Conservation (phyloP, 1,140 invertebrate genomes). For the Pantala flavescens region DNA sequence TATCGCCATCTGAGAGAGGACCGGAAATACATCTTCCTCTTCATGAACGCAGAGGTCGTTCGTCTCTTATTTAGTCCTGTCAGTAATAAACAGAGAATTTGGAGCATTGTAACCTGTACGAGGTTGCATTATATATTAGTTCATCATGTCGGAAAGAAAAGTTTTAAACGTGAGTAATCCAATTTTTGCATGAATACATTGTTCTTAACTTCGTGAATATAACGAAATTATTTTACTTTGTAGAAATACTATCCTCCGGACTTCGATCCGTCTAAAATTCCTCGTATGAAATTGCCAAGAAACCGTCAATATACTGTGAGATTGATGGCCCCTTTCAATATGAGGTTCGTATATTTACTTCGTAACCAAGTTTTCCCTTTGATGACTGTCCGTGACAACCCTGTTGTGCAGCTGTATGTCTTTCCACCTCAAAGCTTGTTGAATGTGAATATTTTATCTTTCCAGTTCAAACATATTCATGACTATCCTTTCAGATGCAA, state of each 20-base stretch:
- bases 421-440: too few species aligned
- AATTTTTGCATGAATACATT: constrained; percentile 18
- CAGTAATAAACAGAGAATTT: too few species aligned
- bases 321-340: constrained; percentile 98
- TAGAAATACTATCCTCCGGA: constrained; percentile 99
- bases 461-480: too few species aligned
- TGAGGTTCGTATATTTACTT: constrained; percentile 45
- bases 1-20: too few species aligned
- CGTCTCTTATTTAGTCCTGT: too few species aligned
- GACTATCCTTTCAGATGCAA: constrained; percentile 55
- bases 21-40: too few species aligned
- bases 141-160: constrained; percentile 76
- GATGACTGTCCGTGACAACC: too few species aligned
- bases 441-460: too few species aligned
- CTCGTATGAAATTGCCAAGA: constrained; percentile 87
- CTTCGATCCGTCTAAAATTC: constrained; percentile 99
- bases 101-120: too few species aligned
- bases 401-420: too few species aligned
- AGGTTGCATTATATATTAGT: too few species aligned
- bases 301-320: constrained; percentile 97
- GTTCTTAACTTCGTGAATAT: constrained; percentile 17
- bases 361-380: constrained; percentile 3
- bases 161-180: constrained; percentile 73
- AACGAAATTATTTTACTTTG: constrained; percentile 29
- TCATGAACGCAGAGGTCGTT: too few species aligned